Evolutionary conservation across 2,888 invertebrate species (phyloP), one percentile per base, ranked within the genome.

Genomic region (Conops quadrifasciatus): DNA sequence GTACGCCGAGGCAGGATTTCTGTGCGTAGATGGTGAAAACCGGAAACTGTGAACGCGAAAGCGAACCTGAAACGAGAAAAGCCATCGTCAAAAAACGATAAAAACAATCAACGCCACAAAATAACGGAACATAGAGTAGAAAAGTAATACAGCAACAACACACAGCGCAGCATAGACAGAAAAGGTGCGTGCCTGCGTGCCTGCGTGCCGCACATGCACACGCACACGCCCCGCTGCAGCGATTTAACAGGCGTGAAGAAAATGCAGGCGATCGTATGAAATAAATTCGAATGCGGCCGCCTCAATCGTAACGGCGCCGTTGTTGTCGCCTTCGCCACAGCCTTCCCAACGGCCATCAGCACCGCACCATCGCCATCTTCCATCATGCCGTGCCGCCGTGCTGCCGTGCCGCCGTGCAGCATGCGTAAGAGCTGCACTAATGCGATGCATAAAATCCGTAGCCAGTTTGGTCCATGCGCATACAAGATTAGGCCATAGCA

Each of bases 1-100:
- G 91, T 81, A 94, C 93, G 73, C 94, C 94, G 82, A 96, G 88
- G 85, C 96, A 96, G 81, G 93, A 94, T 89, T 96, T 96, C 88
- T 96, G 96, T 78, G 96, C 96, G 90, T 96, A 96, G 87, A 96
- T 95, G 76, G 96, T 96, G 88, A 96, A 96, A 80, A 96, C 96
- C 71, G 96, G 96, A 88, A 95, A 96, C 87, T 96, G 96, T 56
- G 96, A 96, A 84, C 94, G 93, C 77, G 94, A 94, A 84, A 96
- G 88, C 72, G 96, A 94, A 87, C 94, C 96, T 94, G 91, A 64
- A 75, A 70, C 68, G 67, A 62, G 63, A 16, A 59, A 70, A 72
- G 67, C n/a, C 51, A 60, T 60, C 60, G 45, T 24, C 2, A 28
- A 26, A 60, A 19, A 58, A 0, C 28, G 11, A 16, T 60, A 24